Conservation (phyloP, 2,888 invertebrate genomes). For the Invenusta paracnida region DNA sequence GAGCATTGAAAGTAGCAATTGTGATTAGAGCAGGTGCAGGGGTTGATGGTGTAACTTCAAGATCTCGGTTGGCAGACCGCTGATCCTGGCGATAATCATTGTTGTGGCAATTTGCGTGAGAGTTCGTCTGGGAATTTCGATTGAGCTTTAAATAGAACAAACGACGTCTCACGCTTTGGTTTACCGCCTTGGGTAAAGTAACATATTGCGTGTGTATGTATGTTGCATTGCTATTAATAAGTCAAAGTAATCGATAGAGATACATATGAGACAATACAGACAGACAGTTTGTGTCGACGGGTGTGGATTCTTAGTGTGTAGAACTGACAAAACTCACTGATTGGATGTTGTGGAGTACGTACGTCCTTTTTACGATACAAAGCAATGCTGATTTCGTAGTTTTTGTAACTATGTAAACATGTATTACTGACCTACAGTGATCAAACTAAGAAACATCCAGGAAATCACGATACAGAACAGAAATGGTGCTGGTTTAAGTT, state of each 20-base stretch:
- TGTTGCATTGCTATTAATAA: neutral
- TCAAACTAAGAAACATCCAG: neutral
- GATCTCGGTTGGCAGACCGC: neutral
- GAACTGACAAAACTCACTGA: neutral
- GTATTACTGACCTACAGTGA: neutral
- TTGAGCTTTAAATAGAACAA: neutral
- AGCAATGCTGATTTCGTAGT: neutral
- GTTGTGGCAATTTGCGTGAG: neutral
- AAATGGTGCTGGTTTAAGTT: neutral
- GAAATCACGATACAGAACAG: neutral
- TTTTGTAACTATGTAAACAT: neutral
- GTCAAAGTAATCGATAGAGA: neutral
- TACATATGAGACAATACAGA: neutral
- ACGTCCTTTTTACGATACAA: neutral
- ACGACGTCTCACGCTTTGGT: neutral
- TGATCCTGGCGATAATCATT: neutral
- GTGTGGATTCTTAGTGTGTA: neutral
- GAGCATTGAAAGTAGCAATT: neutral
- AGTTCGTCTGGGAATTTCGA: neutral
- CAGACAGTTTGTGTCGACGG: neutral
- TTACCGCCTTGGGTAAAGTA: neutral
- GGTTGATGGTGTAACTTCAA: neutral
- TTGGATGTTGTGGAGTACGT: neutral
- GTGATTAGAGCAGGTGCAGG: neutral
- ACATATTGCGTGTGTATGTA: neutral